Base-by-base conservation (phyloP, 2,888 invertebrate species). In the Ochropleura plecta region DNA sequence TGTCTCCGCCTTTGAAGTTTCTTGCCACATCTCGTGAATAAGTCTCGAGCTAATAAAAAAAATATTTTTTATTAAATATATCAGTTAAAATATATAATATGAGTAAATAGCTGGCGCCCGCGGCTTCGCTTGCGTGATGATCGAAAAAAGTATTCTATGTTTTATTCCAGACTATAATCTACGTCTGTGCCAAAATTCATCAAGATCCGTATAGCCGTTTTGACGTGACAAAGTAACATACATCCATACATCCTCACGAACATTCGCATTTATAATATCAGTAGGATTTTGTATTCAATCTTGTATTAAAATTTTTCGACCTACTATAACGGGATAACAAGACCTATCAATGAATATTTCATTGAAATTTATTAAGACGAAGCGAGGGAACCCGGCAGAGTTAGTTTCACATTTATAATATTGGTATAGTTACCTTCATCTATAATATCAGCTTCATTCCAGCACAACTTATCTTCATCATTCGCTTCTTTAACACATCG, bases 1-100 rank as follows among this genome's bases (percentile, higher is more conserved):
- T 97, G 97, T 64, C 98, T 95, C 14, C 97, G 94, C 57, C 97
- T 94, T 93, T 98, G 97, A 59, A 98, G 91, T 86, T 97, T 95
- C 81, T 96, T 97, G 0, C 98, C 98, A 81, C 98, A 97, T 90
- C 97, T 97, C 59, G 95, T 94, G 87, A 98, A 98, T 40, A 97
- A 96, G 88, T 97, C 97, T 82, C 97, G 95, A 6, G 98, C 97
- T 97, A 68, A 68, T 53, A 49, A 81, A 67, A 3, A 30, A 81
- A 63, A 40, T 16, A 10, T 42, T 0, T 18, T 60, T 48, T n/a
- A 63, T 62, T 53, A 10, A 42, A 78, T 30, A 30, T 30, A 30
- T 30, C 3, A 30, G 30, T 30, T 30, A 30, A n/a, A 30, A 3
- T 30, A 30, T 30, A 30, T 30, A 2, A 2, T 30, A 30, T 30